Conservation (phyloP, 2,797 vertebrate species). For the Arnoldichthys spilopterus region DNA sequence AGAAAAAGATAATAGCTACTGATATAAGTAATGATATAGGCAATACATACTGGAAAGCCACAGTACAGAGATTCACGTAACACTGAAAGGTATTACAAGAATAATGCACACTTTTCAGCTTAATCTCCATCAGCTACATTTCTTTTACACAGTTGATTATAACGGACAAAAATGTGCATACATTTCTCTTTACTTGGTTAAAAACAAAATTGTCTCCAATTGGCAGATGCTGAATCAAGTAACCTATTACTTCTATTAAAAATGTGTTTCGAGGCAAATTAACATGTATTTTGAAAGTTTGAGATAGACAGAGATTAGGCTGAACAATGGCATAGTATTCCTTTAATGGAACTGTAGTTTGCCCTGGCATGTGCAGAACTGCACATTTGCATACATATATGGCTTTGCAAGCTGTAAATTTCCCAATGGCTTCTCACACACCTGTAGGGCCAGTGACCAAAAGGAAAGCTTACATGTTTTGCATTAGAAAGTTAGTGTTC, state of each 20-base stretch:
- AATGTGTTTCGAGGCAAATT: too few relatives aligned
- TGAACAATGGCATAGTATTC: neutral
- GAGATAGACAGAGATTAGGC: neutral
- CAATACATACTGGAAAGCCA: slow-evolving; percentile 34
- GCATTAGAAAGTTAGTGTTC: slow-evolving; percentile 22
- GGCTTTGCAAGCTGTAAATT: slow-evolving; percentile 60
- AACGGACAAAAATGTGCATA: neutral
- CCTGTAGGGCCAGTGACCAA: neutral
- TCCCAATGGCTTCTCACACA: neutral
- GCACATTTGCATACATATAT: slow-evolving; percentile 53
- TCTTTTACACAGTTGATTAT: neutral
- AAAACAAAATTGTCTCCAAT: neutral
- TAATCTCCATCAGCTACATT: neutral
- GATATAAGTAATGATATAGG: slow-evolving; percentile 37
- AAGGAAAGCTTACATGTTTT: slow-evolving; percentile 4
- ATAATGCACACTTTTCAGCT: neutral
- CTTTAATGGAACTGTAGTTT: neutral
- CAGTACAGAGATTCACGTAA: slow-evolving; percentile 36
- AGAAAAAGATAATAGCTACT: slow-evolving; percentile 7
- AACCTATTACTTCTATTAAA: too few relatives aligned
- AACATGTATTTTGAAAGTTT: too few relatives aligned
- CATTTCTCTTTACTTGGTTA: too few relatives aligned
- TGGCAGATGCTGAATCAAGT: neutral
- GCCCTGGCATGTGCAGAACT: slow-evolving; percentile 6
- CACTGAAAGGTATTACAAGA: slow-evolving; percentile 15